phyloP scores from a whole-genome alignment of 2,113 vertebrate species.

The Prinia subflava region DNA sequence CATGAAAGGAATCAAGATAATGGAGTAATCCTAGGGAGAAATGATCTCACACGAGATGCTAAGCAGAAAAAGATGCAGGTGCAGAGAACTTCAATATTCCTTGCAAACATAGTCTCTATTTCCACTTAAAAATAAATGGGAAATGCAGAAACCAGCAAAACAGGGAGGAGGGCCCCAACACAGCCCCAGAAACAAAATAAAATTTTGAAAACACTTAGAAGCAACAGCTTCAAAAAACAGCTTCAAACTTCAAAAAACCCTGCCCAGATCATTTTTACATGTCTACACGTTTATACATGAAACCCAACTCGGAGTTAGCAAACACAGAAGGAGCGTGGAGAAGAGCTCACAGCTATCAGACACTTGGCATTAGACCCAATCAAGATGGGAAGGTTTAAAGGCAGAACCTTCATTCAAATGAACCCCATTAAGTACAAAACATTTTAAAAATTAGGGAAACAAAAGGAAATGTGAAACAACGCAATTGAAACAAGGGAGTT shows the following conservation, averaged over 20 bases:
- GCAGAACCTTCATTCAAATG: background rate
- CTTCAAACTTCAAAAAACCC: background rate
- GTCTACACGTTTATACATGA: background rate
- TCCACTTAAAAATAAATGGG: background rate
- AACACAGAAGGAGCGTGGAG: accelerated
- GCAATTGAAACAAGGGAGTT: background rate
- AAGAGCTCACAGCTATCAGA: background rate
- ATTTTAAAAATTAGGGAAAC: background rate
- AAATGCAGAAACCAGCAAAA: background rate
- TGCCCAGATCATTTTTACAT: background rate
- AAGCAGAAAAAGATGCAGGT: background rate
- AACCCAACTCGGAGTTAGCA: background rate
- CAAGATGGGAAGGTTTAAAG: background rate
- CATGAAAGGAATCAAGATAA: background rate
- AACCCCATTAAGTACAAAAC: background rate
- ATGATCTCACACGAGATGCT: background rate
- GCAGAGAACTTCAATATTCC: background rate
- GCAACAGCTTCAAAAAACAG: background rate
- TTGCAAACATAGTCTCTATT: background rate
- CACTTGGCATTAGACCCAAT: background rate
- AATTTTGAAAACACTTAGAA: background rate
- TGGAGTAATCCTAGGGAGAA: background rate
- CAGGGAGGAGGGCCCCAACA: background rate
- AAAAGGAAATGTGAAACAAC: background rate
- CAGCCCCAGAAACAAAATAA: background rate